phyloP scores from a whole-genome alignment of 2,113 vertebrate genomes.

The Nibea albiflora region DNA sequence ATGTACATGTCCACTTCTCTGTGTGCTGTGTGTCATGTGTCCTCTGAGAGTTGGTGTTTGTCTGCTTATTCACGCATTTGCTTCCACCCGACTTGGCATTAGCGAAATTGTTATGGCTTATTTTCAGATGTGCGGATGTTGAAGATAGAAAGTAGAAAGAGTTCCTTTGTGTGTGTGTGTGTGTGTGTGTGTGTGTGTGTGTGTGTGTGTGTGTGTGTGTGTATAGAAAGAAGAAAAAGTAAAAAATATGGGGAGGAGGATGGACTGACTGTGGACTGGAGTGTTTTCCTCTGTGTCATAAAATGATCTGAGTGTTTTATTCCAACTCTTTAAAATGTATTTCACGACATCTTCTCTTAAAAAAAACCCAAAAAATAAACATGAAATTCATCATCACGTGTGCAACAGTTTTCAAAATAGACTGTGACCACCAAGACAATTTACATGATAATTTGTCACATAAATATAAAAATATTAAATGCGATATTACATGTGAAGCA shows the following conservation, averaged over 20 bases:
- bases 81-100: slow-evolving; percentile 68
- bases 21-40: slow-evolving; percentile 59
- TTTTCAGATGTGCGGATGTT: slow-evolving; percentile 47
- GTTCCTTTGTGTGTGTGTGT: slow-evolving; percentile 7
- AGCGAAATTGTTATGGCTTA: slow-evolving; percentile 34
- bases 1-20: slow-evolving; percentile 54
- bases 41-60: slow-evolving; percentile 66
- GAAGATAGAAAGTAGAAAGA: not conserved
- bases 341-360: not conserved
- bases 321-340: slow-evolving; percentile 29
- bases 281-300: slow-evolving; percentile 27
- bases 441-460: not conserved
- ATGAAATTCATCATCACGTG: not conserved
- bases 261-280: too few species aligned
- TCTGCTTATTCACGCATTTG: slow-evolving; percentile 74
- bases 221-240: not conserved
- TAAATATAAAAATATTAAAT: not conserved
- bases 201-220: not conserved
- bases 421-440: not conserved
- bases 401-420: not conserved
- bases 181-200: not conserved
- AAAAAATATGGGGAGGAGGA: slow-evolving; percentile 8
- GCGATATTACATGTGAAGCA: not conserved
- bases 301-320: slow-evolving; percentile 34
- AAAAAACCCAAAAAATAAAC: not conserved